These are phyloP conservation scores for Ochropleura plecta DNA, from an alignment of 2,888 invertebrate genomes.

Conservation along the genomic window DNA sequence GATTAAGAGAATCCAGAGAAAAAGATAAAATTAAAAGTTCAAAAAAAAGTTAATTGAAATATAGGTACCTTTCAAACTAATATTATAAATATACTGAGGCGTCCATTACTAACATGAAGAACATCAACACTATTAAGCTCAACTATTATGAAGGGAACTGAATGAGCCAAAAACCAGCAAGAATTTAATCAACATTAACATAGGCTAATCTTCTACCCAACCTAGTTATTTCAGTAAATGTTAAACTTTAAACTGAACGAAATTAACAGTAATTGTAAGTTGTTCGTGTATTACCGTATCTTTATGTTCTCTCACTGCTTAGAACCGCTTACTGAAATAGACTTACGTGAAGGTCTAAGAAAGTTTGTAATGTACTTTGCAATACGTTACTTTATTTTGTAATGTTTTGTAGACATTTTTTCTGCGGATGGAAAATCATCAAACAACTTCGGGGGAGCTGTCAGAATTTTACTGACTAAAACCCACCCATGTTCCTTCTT, in stretches of 20 bases:
- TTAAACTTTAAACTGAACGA: constrained; percentile 18
- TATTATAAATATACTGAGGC: too few species aligned
- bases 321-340: constrained; percentile 29
- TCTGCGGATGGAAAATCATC: too few species aligned
- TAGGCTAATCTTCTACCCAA: constrained; percentile 17
- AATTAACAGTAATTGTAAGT: constrained; percentile 24
- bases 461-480: too few species aligned
- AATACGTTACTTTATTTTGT: not conserved
- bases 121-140: too few species aligned
- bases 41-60: too few species aligned
- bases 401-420: not conserved
- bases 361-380: constrained; percentile 12
- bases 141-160: too few species aligned
- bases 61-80: too few species aligned
- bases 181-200: not conserved
- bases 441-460: too few species aligned
- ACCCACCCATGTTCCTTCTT: too few species aligned
- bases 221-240: constrained; percentile 21
- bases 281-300: constrained; percentile 12
- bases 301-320: constrained; percentile 29
- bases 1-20: too few species aligned
- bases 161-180: not conserved
- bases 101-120: too few species aligned
- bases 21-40: too few species aligned
- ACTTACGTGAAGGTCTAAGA: constrained; percentile 6